These are phyloP conservation scores for Diplodus puntazzo DNA, from an alignment of 2,797 vertebrate species.

Conservation along the genomic window DNA sequence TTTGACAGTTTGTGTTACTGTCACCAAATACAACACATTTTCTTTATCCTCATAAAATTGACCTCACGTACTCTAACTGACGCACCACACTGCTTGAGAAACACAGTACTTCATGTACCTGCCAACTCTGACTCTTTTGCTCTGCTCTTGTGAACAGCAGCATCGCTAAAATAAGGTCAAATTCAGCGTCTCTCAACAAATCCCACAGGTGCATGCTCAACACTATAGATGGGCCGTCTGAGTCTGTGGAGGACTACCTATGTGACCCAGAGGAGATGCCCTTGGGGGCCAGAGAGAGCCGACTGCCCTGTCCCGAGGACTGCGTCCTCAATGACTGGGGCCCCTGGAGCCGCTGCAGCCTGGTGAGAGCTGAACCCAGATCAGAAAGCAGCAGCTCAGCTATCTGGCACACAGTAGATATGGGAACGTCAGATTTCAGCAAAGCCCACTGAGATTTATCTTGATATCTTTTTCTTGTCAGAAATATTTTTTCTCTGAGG, in stretches of 20 bases:
- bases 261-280: constrained; percentile 99
- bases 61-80: background rate
- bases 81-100: background rate
- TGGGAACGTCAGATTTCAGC: constrained; percentile 24
- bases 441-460: constrained; percentile 61
- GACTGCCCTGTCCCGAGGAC: constrained; percentile 94
- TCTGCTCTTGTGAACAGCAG: constrained; percentile 1
- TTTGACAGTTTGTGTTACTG: background rate
- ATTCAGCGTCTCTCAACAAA: constrained; percentile 2
- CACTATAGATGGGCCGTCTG: constrained; percentile 94
- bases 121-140: background rate
- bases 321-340: constrained; percentile 97
- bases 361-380: constrained; percentile 87
- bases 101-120: constrained; percentile 10
- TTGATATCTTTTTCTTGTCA: constrained; percentile 56
- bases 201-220: constrained; percentile 95
- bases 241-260: constrained; percentile 95
- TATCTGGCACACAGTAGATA: constrained; percentile 34
- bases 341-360: constrained; percentile 90
- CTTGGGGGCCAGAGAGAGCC: constrained; percentile 92
- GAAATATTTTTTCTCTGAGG: constrained; percentile 44
- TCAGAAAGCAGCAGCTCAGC: constrained; percentile 31
- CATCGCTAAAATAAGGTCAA: constrained; percentile 19
- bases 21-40: background rate
- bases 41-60: background rate